Conservation (phyloP, 2,888 invertebrate species). For the Gymnosoma rotundatum region DNA sequence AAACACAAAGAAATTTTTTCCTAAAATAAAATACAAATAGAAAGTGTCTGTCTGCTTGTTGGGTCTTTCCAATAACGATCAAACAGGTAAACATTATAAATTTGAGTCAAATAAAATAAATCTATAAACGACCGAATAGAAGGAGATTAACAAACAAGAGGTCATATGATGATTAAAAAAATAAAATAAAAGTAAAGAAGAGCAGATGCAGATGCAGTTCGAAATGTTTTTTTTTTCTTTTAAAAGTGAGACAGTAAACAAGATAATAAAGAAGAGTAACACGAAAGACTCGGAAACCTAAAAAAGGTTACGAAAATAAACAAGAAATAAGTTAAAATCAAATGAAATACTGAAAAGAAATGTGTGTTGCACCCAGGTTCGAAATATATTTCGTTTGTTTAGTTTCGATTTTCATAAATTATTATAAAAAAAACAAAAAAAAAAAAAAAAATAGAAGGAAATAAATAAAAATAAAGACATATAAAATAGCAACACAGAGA, state of each 20-base stretch:
- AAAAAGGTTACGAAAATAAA: slow-evolving; percentile 60
- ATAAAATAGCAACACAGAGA: slow-evolving; percentile 52
- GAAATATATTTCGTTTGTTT: slow-evolving; percentile 9
- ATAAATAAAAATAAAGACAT: slow-evolving; percentile 42
- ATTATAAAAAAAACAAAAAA: slow-evolving; percentile 20
- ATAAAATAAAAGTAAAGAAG: slow-evolving; percentile 39
- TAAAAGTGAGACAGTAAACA: slow-evolving; percentile 33
- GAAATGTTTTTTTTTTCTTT: slow-evolving; percentile 15
- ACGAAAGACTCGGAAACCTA: slow-evolving; percentile 36
- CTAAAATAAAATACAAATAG: too few relatives aligned
- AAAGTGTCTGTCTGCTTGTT: not conserved
- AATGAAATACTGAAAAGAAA: slow-evolving; percentile 33
- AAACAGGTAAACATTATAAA: slow-evolving; percentile 34
- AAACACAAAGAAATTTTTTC: too few relatives aligned
- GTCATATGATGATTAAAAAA: slow-evolving; percentile 31
- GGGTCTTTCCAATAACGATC: slow-evolving; percentile 4
- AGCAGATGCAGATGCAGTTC: slow-evolving; percentile 52
- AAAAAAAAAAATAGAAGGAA: slow-evolving; percentile 5
- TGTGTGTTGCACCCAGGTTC: slow-evolving; percentile 14
- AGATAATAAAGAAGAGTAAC: slow-evolving; percentile 24
- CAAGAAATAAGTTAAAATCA: slow-evolving; percentile 37
- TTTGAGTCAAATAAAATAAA: slow-evolving; percentile 15
- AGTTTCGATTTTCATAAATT: slow-evolving; percentile 21
- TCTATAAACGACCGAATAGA: slow-evolving; percentile 23
- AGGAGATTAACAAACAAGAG: slow-evolving; percentile 70